Conservation (phyloP, 2,888 invertebrate species). For the Xanthia togata region DNA sequence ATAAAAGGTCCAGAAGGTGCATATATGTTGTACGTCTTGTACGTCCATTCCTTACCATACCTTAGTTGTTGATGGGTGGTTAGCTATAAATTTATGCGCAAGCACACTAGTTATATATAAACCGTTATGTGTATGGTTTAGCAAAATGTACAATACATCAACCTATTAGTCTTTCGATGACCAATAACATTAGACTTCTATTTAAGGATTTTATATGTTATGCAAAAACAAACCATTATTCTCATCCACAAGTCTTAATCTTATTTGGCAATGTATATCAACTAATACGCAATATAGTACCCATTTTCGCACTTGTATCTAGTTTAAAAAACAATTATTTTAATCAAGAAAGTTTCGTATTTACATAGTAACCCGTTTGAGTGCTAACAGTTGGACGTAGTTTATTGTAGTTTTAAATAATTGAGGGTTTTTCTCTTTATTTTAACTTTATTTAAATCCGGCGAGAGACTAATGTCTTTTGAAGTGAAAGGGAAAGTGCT, state of each 20-base stretch:
- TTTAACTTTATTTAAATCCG: slow-evolving; percentile 39
- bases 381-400: slow-evolving; percentile 16
- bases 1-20: slow-evolving; percentile 17
- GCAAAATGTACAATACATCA: not conserved
- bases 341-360: slow-evolving; percentile 11
- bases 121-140: not conserved
- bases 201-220: slow-evolving; percentile 28
- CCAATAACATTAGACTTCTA: slow-evolving; percentile 4
- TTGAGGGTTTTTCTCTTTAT: slow-evolving; percentile 31
- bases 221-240: slow-evolving; percentile 5
- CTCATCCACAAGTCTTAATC: not conserved
- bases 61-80: slow-evolving; percentile 37
- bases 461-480: slow-evolving; percentile 30
- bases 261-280: slow-evolving; percentile 5
- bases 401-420: slow-evolving; percentile 36
- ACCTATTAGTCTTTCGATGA: not conserved
- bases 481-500: slow-evolving; percentile 40
- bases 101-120: slow-evolving; percentile 17
- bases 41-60: slow-evolving; percentile 8
- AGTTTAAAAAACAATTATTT: slow-evolving; percentile 21
- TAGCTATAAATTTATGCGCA: slow-evolving; percentile 49
- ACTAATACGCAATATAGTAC: slow-evolving; percentile 7
- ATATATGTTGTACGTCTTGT: not conserved
- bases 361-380: slow-evolving; percentile 27
- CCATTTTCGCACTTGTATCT: not conserved